Evolutionary conservation across 2,113 vertebrate species (phyloP).

Genomic region (Cyanoramphus novaezelandiae): DNA sequence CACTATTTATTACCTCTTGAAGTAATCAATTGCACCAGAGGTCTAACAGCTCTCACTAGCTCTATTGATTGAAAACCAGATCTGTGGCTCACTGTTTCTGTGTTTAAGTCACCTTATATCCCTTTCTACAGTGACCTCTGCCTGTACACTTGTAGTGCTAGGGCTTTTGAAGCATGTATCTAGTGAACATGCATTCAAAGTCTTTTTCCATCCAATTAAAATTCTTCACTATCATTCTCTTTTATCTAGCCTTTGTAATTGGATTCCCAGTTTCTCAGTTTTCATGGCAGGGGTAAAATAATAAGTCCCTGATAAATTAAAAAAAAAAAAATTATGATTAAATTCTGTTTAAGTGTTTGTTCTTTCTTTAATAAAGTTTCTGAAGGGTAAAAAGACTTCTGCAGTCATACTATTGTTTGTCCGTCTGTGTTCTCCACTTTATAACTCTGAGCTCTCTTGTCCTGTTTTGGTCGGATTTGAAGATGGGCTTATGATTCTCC

Average conservation of each 20-base stretch:
- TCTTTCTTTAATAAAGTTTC: background rate
- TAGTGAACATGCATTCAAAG: background rate
- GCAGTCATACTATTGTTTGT: background rate
- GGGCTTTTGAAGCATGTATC: background rate
- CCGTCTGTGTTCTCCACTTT: background rate
- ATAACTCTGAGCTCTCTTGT: background rate
- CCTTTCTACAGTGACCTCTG: constrained; percentile 30
- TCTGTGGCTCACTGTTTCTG: background rate
- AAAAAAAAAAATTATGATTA: constrained; percentile 49
- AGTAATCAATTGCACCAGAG: background rate
- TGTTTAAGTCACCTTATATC: background rate
- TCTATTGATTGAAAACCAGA: background rate
- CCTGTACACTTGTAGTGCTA: background rate
- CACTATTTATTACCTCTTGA: background rate
- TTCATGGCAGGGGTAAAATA: constrained; percentile 59
- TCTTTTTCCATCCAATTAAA: constrained; percentile 74
- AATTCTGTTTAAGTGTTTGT: constrained; percentile 52
- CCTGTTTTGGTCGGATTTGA: background rate
- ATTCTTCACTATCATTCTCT: constrained; percentile 66
- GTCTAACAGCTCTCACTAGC: background rate
- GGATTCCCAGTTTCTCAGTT: constrained; percentile 76
- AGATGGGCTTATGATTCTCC: background rate
- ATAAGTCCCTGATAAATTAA: constrained; percentile 23
- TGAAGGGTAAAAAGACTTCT: background rate
- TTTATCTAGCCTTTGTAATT: constrained; percentile 79